Evolutionary conservation across 2,797 vertebrate genomes (phyloP), one percentile per base, ranked within the genome.

Genomic region (Pipistrellus nathusii): DNA sequence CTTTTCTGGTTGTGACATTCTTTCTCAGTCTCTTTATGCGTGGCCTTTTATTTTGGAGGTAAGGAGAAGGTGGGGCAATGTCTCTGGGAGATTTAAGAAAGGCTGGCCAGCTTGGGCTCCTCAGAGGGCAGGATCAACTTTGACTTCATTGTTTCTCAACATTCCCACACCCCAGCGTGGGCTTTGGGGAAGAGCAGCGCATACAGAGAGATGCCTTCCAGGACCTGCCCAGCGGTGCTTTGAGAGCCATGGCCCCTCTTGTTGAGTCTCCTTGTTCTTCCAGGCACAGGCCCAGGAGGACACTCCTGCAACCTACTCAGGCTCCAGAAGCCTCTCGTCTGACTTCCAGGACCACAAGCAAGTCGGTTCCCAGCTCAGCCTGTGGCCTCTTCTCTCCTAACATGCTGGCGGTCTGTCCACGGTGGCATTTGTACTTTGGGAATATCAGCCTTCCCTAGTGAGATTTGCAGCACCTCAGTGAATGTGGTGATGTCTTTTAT

Each of bases 11-110:
- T 27, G 4, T 69, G n/a, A 6, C n/a, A 55, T 23, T 51, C 73
- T 76, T 81, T 85, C 59, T 93, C 48, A 18, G 21, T 59, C 48
- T 88, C 21, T 81, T 85, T 78, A 30, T 73, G 12, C 23, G 35
- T 85, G 57, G 59, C 25, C 64, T 85, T 88, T 57, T 62, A 64
- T 66, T 83, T 68, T 53, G 1, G 15, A 20, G 44, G 6, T 62
- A 53, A 90, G 64, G 23, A 27, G 25, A 20, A 6, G 23, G 4
- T 59, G 44, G 53, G 12, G 38, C 64, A 25, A 8, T 68, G 32
- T 91, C 44, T 80, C 48, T 59, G 27, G 84, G 1, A n/a, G 69
- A n/a, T 59, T 76, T 72, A 88, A 46, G 35, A 44, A 89, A 71
- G 15, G 80, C 48, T 6, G 68, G 25, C 72, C 23, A 32, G 17